Evolutionary conservation across 2,888 invertebrate genomes (phyloP).

Genomic region (Trilocha varians): DNA sequence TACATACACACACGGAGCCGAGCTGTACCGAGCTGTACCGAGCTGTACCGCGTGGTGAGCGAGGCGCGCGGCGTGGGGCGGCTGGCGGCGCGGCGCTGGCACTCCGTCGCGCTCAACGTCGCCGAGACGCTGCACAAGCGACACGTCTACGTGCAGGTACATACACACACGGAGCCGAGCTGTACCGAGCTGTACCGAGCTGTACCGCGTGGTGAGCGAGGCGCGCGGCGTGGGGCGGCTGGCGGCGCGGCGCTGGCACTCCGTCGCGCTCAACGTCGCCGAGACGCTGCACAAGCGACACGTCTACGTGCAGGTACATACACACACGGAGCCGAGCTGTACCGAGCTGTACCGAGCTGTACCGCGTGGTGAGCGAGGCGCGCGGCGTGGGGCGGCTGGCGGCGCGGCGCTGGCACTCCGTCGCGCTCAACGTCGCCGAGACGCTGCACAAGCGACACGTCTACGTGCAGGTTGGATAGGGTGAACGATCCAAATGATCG

Average conservation of each 20-base stretch:
- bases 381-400: constrained; percentile 53
- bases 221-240: constrained; percentile 54
- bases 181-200: constrained; percentile 67
- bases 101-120: constrained; percentile 73
- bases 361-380: constrained; percentile 66
- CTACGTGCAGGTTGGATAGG: constrained; percentile 72
- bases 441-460: constrained; percentile 69
- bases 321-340: constrained; percentile 18
- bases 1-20: constrained; percentile 42
- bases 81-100: constrained; percentile 65
- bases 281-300: constrained; percentile 71
- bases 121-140: constrained; percentile 70
- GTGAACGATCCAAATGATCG: no score
- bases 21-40: constrained; percentile 55
- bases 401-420: constrained; percentile 67
- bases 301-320: constrained; percentile 65
- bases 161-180: not conserved
- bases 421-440: constrained; percentile 74
- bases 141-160: constrained; percentile 70
- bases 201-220: constrained; percentile 63
- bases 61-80: constrained; percentile 57
- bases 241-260: constrained; percentile 67
- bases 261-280: constrained; percentile 72
- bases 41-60: constrained; percentile 53
- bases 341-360: constrained; percentile 65